These are phyloP conservation scores for Apodemia mormo DNA, from an alignment of 2,888 invertebrate genomes.

Conservation along the genomic window DNA sequence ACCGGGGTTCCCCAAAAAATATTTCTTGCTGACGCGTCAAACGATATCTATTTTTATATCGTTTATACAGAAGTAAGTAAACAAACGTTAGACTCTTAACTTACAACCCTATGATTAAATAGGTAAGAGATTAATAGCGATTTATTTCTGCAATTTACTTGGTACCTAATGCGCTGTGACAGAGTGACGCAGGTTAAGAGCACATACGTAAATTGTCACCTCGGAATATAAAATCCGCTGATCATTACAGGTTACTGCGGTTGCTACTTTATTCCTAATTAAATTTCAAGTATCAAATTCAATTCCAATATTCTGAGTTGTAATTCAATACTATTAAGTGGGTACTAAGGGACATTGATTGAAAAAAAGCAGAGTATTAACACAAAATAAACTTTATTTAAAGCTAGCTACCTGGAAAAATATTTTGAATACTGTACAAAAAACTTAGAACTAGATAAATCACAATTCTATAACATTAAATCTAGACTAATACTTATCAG, in stretches of 20 bases:
- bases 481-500: constrained; percentile 24
- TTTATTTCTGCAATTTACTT: constrained; percentile 20
- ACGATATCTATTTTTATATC: no score
- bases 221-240: constrained; percentile 20
- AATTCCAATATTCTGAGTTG: constrained; percentile 14
- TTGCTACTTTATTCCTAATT: constrained; percentile 23
- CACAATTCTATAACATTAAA: constrained; percentile 20
- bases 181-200: constrained; percentile 21
- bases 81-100: constrained; percentile 5
- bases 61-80: constrained; percentile 4
- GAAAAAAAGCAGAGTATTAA: constrained; percentile 22
- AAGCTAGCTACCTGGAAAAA: constrained; percentile 20
- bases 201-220: constrained; percentile 21
- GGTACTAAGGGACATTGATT: constrained; percentile 20
- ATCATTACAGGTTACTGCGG: constrained; percentile 17
- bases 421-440: constrained; percentile 21
- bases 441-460: constrained; percentile 20
- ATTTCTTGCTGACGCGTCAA: no score
- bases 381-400: constrained; percentile 24
- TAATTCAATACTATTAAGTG: constrained; percentile 21
- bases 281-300: no score
- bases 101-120: constrained; percentile 9
- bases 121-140: constrained; percentile 19
- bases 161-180: constrained; percentile 20
- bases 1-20: no score